Evolutionary conservation across 2,797 vertebrate species (phyloP).

Genomic region (Sebastes iracundus): DNA sequence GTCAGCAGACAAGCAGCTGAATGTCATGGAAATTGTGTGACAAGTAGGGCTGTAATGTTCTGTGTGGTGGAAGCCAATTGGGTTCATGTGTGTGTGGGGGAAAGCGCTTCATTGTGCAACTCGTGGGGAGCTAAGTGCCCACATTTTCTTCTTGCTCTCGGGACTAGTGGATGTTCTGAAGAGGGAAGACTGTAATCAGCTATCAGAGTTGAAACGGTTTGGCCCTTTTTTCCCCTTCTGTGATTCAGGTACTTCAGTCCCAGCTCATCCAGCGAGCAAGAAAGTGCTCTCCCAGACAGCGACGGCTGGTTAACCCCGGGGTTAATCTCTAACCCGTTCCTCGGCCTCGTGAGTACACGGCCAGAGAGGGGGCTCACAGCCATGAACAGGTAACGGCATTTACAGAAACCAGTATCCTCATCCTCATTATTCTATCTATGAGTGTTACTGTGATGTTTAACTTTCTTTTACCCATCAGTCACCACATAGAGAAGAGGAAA

Average conservation of each 20-base stretch:
- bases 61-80: slow-evolving; percentile 28
- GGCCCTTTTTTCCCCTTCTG: slow-evolving; percentile 30
- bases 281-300: slow-evolving; percentile 65
- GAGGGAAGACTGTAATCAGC: slow-evolving; percentile 49
- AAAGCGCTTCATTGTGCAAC: slow-evolving; percentile 29
- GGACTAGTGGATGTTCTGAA: slow-evolving; percentile 41
- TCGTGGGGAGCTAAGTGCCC: slow-evolving; percentile 45
- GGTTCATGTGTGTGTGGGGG: not conserved
- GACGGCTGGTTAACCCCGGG: slow-evolving; percentile 76
- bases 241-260: slow-evolving; percentile 80
- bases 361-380: slow-evolving; percentile 68
- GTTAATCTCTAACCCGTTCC: slow-evolving; percentile 76
- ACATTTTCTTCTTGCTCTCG: slow-evolving; percentile 47
- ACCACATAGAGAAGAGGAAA: slow-evolving; percentile 87
- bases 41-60: slow-evolving; percentile 11
- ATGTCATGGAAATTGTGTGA: slow-evolving; percentile 6
- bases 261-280: slow-evolving; percentile 71
- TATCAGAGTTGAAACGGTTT: slow-evolving; percentile 47
- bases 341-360: slow-evolving; percentile 68
- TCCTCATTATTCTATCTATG: not conserved
- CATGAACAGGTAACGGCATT: slow-evolving; percentile 76
- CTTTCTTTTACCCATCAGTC: slow-evolving; percentile 39
- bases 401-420: not conserved
- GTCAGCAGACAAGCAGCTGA: not conserved
- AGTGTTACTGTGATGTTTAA: not conserved